Evolutionary conservation across 2,113 vertebrate genomes (phyloP).

Genomic region (Arizona elegans): DNA sequence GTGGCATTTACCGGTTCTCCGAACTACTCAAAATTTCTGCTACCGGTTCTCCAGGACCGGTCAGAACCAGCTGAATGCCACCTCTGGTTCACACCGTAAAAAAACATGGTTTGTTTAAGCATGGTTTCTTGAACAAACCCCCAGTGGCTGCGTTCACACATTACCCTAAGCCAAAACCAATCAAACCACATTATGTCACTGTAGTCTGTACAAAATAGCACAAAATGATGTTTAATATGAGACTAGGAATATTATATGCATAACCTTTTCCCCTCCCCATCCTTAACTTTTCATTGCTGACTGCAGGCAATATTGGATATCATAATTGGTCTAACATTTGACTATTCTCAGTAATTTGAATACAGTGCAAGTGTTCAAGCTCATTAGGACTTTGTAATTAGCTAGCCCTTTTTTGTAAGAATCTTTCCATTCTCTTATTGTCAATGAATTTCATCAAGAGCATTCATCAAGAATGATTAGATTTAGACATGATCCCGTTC

Average conservation of each 20-base stretch:
- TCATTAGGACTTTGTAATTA: background rate
- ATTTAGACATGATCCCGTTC: background rate
- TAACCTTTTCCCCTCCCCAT: background rate
- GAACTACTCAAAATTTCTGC: no score
- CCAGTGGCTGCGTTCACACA: background rate
- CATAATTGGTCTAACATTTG: background rate
- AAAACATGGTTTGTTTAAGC: background rate
- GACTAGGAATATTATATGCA: background rate
- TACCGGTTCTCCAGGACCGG: no score
- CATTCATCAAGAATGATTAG: background rate
- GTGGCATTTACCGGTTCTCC: no score
- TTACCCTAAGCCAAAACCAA: background rate
- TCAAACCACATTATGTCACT: background rate
- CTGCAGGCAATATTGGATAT: background rate
- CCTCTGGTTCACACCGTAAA: background rate
- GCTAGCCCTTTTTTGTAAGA: background rate
- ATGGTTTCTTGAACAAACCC: background rate
- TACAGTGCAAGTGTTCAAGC: background rate
- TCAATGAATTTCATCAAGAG: background rate
- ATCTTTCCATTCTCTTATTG: background rate
- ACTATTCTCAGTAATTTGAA: background rate
- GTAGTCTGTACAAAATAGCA: background rate
- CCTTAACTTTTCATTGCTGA: background rate
- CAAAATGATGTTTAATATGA: background rate
- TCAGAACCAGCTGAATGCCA: no score